Base-by-base conservation (phyloP, 2,888 invertebrate genomes). In the Anaspis maculata region DNA sequence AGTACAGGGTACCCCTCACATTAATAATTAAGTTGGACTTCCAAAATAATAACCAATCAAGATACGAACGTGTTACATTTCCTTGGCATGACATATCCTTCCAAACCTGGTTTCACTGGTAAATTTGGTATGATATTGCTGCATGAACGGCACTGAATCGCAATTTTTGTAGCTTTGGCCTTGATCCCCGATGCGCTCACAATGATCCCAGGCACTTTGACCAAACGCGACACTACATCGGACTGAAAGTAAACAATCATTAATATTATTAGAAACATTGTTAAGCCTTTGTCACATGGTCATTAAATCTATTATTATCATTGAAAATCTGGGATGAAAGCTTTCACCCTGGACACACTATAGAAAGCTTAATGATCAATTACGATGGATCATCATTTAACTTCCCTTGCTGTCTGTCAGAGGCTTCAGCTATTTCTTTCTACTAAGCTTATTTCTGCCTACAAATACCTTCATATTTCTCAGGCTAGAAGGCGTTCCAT, bases 191-290 rank as follows among this genome's bases (percentile, higher is more conserved):
- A 89, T 0, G 95, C 91, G 30, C 94, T 83, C 34, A 97, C 83
- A 12, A 97, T 79, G 42, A 99, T 96, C 1, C 98, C 98, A 27
- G 91, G 87, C 39, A 98, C 83, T 72, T 95, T 96, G 1, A 97
- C 85, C 40, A 99, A 67, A 27, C 83, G 78, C 0, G 97, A 92
- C 12, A 98, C 95, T 51, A 85, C 82, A 46, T 92, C 87, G 0
- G 95, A 95, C 86, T 92, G 62, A 48, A 19, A 73, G 49, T 48
- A 46, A 29, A 32, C 40, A 37, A 39, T 27, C 9, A 22, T 28
- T 9, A 28, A 26, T 31, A 22, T 32, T 23, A n/a, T n/a, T n/a
- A n/a, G n/a, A n/a, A n/a, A n/a, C n/a, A n/a, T n/a, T n/a, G n/a
- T n/a, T n/a, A n/a, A n/a, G n/a, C n/a, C n/a, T n/a, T n/a, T n/a